Evolutionary conservation across 2,113 vertebrate species (phyloP).

Genomic region (Ptilonorhynchus violaceus): DNA sequence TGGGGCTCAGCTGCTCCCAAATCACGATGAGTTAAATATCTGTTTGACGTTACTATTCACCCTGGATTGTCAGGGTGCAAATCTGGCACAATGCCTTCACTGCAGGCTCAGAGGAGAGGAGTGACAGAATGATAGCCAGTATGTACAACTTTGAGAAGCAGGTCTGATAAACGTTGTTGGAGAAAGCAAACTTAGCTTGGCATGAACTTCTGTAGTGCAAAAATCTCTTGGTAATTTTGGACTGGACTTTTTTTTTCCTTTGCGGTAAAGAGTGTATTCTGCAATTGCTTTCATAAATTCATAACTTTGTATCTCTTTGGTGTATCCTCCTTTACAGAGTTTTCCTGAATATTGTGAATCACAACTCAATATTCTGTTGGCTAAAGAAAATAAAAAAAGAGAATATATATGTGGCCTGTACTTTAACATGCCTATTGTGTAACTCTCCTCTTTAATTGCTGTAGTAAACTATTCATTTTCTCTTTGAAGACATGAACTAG

Average conservation of each 20-base stretch:
- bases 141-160: neutral
- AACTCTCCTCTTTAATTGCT: slow-evolving; percentile 62
- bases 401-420: neutral
- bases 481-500: slow-evolving; percentile 59
- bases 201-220: neutral
- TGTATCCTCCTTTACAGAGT: neutral
- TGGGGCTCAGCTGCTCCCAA: neutral
- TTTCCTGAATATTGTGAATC: neutral
- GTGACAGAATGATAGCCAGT: neutral
- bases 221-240: neutral
- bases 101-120: neutral
- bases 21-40: neutral
- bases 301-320: neutral
- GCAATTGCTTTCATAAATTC: neutral
- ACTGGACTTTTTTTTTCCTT: neutral
- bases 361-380: neutral
- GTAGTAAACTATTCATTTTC: slow-evolving; percentile 62
- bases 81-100: neutral
- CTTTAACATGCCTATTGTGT: slow-evolving; percentile 26
- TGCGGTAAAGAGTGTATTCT: neutral
- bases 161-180: neutral
- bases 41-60: neutral
- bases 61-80: neutral
- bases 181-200: neutral
- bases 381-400: neutral